These are phyloP conservation scores for Drosophila maculinotata DNA, from an alignment of 2,888 invertebrate genomes.

Conservation along the genomic window DNA sequence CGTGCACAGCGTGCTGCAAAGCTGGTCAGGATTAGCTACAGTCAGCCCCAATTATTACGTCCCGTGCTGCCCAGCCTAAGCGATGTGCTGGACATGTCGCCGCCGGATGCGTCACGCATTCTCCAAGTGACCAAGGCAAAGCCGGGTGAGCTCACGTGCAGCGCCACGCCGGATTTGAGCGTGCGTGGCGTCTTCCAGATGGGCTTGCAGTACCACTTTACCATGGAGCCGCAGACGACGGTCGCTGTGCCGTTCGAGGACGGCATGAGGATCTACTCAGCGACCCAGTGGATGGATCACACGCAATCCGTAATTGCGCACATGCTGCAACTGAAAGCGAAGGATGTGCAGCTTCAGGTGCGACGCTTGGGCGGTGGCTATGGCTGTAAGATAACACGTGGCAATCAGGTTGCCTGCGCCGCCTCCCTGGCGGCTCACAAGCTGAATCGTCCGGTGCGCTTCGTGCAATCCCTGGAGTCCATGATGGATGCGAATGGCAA, in stretches of 20 bases:
- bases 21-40: slow-evolving; percentile 86
- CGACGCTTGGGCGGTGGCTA: slow-evolving; percentile 92
- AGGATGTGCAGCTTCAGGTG: slow-evolving; percentile 89
- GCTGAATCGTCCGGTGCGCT: slow-evolving; percentile 88
- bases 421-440: slow-evolving; percentile 89
- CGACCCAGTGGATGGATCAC: slow-evolving; percentile 89
- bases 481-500: slow-evolving; percentile 91
- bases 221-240: slow-evolving; percentile 90
- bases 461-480: slow-evolving; percentile 90
- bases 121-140: slow-evolving; percentile 52
- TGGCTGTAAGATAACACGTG: slow-evolving; percentile 90
- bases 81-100: slow-evolving; percentile 85
- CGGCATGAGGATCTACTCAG: slow-evolving; percentile 88
- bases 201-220: slow-evolving; percentile 90
- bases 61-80: slow-evolving; percentile 79
- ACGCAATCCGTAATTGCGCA: slow-evolving; percentile 87
- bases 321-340: slow-evolving; percentile 87
- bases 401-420: slow-evolving; percentile 87
- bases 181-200: slow-evolving; percentile 86
- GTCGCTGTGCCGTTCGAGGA: slow-evolving; percentile 90
- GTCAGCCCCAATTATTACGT: slow-evolving; percentile 51
- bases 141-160: slow-evolving; percentile 34
- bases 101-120: slow-evolving; percentile 68
- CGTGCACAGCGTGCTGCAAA: slow-evolving; percentile 87
- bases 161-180: slow-evolving; percentile 45